Base-by-base conservation (phyloP, 1,140 invertebrate species). In the Drosophila malerkotliana region DNA sequence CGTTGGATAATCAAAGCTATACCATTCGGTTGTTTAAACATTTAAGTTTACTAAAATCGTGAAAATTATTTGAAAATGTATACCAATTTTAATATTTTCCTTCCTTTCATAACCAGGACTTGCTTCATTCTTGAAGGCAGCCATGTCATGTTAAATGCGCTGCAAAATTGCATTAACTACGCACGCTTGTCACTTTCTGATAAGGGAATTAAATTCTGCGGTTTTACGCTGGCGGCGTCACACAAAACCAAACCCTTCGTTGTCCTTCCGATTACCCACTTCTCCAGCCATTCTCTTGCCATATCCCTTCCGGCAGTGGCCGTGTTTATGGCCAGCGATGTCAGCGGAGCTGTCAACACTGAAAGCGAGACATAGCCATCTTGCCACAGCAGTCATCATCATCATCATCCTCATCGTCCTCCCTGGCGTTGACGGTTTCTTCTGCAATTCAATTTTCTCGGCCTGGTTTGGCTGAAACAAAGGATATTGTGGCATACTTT, bases 151-250 rank as follows among this genome's bases (percentile, higher is more conserved):
- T 90, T 91, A 89, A 90, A 90, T 90, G 85, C 81, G 74, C 80
- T 84, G 89, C 80, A 89, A 90, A 90, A 91, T 90, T 90, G 89
- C 89, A 90, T 90, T 90, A 90, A 90, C 90, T 91, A 90, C 89
- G 87, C 84, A 87, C 82, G 88, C 89, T 91, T 90, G 89, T 90
- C 89, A 91, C 79, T 84, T 91, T 84, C 84, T 90, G 89, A 90
- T 90, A 90, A 90, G 89, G 80, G 89, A 91, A 90, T 90, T 90
- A 91, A 85, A 90, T 91, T 90, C 90, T 90, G 89, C 72, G 89
- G 87, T 91, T 83, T 91, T 89, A 82, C 79, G 87, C 83, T 68
- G 82, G 26, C 77, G 74, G 68, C 74, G 60, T 47, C 67, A 48
- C 39, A 71, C 63, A 68, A 45, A 51, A 51, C 44, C 60, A 57